phyloP scores from a whole-genome alignment of 2,888 invertebrate genomes.

The Smittia aterrima region DNA sequence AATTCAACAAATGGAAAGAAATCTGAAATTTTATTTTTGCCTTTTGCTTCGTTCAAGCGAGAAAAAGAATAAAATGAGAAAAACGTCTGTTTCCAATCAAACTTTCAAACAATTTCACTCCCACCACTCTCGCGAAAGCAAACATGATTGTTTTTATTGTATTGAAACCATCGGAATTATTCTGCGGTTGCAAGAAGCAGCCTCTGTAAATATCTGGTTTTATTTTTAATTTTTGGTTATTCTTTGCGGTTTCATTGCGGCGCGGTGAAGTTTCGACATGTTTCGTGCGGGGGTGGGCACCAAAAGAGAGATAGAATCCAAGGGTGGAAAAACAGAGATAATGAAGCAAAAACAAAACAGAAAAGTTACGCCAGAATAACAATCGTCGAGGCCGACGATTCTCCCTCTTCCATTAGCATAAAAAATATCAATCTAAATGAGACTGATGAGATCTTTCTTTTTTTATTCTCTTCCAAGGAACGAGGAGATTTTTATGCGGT shows the following conservation, averaged over 20 bases:
- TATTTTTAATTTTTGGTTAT: slow-evolving; percentile 37
- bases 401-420: slow-evolving; percentile 30
- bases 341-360: slow-evolving; percentile 41
- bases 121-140: slow-evolving; percentile 1
- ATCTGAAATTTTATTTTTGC: neutral
- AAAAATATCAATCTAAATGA: slow-evolving; percentile 33
- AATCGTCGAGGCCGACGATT: slow-evolving; percentile 24
- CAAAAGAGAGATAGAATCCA: slow-evolving; percentile 1
- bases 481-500: slow-evolving; percentile 15
- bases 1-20: slow-evolving; percentile 35
- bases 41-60: neutral
- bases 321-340: slow-evolving; percentile 41
- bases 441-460: slow-evolving; percentile 27
- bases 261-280: neutral
- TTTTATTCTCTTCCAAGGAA: neutral
- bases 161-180: slow-evolving; percentile 32
- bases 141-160: slow-evolving; percentile 41
- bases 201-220: slow-evolving; percentile 29
- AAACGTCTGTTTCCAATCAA: slow-evolving; percentile 42
- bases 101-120: slow-evolving; percentile 35
- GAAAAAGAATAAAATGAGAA: slow-evolving; percentile 28
- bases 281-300: neutral
- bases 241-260: slow-evolving; percentile 27
- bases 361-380: slow-evolving; percentile 38
- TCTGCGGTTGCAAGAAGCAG: slow-evolving; percentile 28